A percentile compares a stretch with the other conserved stretches of the same genome.
These are phyloP conservation scores for Isurus oxyrinchus DNA, from an alignment of 2,113 vertebrate species.

Conservation along the genomic window DNA sequence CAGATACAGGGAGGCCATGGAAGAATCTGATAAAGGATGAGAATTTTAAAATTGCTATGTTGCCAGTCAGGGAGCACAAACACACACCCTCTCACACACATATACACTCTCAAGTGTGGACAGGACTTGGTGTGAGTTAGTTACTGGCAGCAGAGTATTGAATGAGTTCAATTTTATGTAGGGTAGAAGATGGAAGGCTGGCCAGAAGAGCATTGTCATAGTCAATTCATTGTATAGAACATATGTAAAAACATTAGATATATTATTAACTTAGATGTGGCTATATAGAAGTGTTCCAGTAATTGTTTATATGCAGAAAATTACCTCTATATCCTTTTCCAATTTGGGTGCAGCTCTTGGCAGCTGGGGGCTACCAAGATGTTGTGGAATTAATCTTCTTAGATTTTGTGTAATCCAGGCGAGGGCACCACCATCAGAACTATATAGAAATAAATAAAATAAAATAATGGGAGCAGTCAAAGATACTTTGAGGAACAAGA, in stretches of 20 bases:
- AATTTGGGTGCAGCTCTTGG: neutral
- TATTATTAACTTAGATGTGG: neutral
- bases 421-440: neutral
- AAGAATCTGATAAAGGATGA: neutral
- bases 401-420: neutral
- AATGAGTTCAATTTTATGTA: neutral
- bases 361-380: neutral
- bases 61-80: neutral
- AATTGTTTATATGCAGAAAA: neutral
- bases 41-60: neutral
- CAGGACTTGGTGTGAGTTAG: neutral
- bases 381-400: neutral
- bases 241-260: neutral
- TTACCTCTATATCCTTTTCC: neutral
- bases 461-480: neutral
- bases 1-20: neutral
- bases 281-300: neutral
- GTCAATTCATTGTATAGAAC: neutral
- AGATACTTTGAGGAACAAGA: neutral
- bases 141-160: neutral
- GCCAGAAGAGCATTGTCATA: neutral
- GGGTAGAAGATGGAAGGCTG: neutral
- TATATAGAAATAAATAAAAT: neutral
- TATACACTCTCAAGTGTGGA: neutral
- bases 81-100: too few species aligned